These are phyloP conservation scores for Microdon myrmicae DNA, from an alignment of 2,888 invertebrate genomes.

Conservation along the genomic window DNA sequence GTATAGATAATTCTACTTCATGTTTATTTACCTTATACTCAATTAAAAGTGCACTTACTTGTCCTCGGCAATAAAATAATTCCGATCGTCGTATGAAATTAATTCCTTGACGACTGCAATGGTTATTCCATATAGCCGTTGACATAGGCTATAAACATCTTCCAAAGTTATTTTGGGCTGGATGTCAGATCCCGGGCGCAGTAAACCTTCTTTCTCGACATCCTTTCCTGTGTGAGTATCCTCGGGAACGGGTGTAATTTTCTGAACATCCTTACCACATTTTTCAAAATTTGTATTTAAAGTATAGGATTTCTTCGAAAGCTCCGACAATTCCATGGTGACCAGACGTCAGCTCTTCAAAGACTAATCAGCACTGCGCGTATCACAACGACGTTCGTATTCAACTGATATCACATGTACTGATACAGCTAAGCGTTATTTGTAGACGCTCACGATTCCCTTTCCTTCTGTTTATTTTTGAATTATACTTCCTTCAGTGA, in stretches of 20 bases:
- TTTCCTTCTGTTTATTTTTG: conserved; percentile 37
- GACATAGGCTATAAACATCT: conserved; percentile 60
- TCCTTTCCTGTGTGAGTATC: neutral
- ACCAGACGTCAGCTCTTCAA: conserved; percentile 55
- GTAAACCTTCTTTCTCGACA: conserved; percentile 32
- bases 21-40: neutral
- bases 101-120: conserved; percentile 61
- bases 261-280: conserved; percentile 42
- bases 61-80: conserved; percentile 64
- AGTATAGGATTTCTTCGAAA: conserved; percentile 63
- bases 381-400: conserved; percentile 8
- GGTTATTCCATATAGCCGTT: conserved; percentile 65
- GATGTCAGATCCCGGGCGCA: conserved; percentile 64
- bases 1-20: too few species aligned
- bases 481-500: conserved; percentile 21
- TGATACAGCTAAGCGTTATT: too few species aligned
- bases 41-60: conserved; percentile 60
- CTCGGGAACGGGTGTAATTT: conserved; percentile 14
- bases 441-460: conserved; percentile 27
- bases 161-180: conserved; percentile 60
- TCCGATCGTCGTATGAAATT: conserved; percentile 66
- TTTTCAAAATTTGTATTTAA: conserved; percentile 61
- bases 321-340: conserved; percentile 61
- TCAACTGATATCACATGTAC: too few species aligned
- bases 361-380: conserved; percentile 35